Evolutionary conservation across 2,888 invertebrate species (phyloP).

Genomic region (Coecobrya sp.): DNA sequence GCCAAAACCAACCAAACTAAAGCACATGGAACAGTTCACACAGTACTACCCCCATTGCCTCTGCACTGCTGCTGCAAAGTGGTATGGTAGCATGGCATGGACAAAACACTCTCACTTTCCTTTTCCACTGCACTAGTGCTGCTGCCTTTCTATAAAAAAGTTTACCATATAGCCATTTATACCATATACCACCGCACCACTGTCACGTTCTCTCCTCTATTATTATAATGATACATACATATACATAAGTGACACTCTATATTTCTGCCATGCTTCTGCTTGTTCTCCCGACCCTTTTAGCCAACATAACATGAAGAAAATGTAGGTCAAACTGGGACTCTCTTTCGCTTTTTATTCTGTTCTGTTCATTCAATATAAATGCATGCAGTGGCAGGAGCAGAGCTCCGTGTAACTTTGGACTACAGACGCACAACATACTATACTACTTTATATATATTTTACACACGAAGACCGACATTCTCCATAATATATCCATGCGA

Average conservation of each 20-base stretch:
- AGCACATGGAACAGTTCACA: constrained; percentile 54
- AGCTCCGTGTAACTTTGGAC: background rate
- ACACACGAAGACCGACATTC: constrained; percentile 42
- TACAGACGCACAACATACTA: background rate
- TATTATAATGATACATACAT: background rate
- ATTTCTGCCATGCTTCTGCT: background rate
- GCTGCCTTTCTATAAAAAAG: constrained; percentile 29
- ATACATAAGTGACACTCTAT: background rate
- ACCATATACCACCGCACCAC: constrained; percentile 32
- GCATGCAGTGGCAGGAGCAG: background rate
- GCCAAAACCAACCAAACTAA: constrained; percentile 13
- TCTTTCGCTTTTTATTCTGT: constrained; percentile 45
- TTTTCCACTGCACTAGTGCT: constrained; percentile 65
- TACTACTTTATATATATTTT: background rate
- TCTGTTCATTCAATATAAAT: constrained; percentile 68
- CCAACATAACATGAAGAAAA: constrained; percentile 65
- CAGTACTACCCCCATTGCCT: background rate
- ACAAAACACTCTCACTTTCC: constrained; percentile 81
- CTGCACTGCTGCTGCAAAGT: background rate
- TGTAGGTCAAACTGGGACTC: constrained; percentile 81
- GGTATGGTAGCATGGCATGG: constrained; percentile 56
- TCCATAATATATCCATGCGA: constrained; percentile 6
- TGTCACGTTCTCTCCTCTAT: background rate
- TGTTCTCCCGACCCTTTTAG: constrained; percentile 73
- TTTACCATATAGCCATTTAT: constrained; percentile 6